Evolutionary conservation across 2,888 invertebrate species (phyloP).

Genomic region (Plagodis pulveraria): DNA sequence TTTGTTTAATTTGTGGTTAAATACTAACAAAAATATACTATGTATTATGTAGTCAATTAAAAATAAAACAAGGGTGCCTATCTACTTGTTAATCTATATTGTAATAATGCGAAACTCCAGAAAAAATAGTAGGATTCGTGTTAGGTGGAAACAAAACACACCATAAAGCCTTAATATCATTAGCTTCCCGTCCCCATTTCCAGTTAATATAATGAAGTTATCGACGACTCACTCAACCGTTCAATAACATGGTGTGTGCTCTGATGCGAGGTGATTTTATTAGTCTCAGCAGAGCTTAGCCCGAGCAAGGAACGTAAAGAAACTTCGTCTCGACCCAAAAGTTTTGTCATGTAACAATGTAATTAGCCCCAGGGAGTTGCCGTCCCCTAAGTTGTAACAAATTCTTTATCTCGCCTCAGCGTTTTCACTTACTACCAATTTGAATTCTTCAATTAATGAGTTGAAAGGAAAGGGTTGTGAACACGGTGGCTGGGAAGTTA

Average conservation of each 20-base stretch:
- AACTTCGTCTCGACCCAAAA: conserved; percentile 75
- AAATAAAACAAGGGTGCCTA: no score
- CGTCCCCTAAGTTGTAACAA: conserved; percentile 68
- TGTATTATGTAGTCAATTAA: no score
- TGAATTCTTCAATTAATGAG: conserved; percentile 56
- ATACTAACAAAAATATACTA: no score
- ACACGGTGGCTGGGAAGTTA: conserved; percentile 17
- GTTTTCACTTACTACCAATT: conserved; percentile 69
- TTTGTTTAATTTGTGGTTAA: no score
- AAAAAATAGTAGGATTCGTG: no score
- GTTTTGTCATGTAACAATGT: conserved; percentile 81
- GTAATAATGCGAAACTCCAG: no score
- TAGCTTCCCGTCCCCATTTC: conserved; percentile 22
- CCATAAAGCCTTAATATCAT: conserved; percentile 17
- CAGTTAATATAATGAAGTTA: conserved; percentile 34
- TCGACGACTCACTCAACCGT: conserved; percentile 48
- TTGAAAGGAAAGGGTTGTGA: conserved; percentile 43
- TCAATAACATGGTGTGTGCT: conserved; percentile 60
- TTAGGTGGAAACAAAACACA: conserved; percentile 11
- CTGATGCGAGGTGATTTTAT: conserved; percentile 71
- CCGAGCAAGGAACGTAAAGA: conserved; percentile 72
- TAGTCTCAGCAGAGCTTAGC: conserved; percentile 64
- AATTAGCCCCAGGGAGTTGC: conserved; percentile 76
- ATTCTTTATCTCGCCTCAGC: conserved; percentile 75
- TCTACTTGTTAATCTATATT: no score